Percentiles rank a stretch among this genome's conserved stretches.
Evolutionary conservation across 2,797 vertebrate species (phyloP).

Genomic region (Sebastes diaconus): DNA sequence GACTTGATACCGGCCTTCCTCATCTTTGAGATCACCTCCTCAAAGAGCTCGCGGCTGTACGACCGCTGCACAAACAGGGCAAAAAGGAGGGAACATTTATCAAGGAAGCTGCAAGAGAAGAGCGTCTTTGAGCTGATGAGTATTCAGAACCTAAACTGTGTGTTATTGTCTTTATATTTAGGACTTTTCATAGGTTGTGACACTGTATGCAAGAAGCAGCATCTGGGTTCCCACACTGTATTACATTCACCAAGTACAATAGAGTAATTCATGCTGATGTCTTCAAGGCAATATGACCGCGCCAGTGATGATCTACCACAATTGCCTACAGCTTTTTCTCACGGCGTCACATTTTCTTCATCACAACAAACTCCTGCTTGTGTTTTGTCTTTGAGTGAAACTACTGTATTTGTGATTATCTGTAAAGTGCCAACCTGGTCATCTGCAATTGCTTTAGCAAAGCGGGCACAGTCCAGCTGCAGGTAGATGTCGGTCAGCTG

Average conservation of each 20-base stretch:
- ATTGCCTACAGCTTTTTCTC: background rate
- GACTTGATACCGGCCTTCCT: slow-evolving; percentile 98
- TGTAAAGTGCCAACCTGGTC: slow-evolving; percentile 88
- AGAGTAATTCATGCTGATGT: slow-evolving; percentile 1
- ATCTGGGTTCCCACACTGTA: background rate
- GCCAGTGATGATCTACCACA: background rate
- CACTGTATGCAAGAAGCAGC: accelerated
- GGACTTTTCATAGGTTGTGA: background rate
- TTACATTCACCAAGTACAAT: slow-evolving; percentile 1
- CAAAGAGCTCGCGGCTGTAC: slow-evolving; percentile 97
- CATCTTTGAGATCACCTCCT: slow-evolving; percentile 99
- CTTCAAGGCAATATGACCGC: background rate
- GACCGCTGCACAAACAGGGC: slow-evolving; percentile 85
- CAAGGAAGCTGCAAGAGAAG: background rate
- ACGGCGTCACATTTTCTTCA: background rate
- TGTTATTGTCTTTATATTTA: background rate
- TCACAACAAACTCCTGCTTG: background rate
- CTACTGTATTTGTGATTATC: background rate
- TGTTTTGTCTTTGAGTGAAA: slow-evolving; percentile 1
- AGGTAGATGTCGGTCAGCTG: slow-evolving; percentile 98
- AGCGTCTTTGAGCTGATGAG: background rate
- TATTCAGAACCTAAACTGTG: background rate
- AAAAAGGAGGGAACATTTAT: background rate
- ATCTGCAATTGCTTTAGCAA: slow-evolving; percentile 97
- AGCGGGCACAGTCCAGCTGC: slow-evolving; percentile 96